phyloP scores from a whole-genome alignment of 2,888 invertebrate species.

The Ganaspis brasiliensis region DNA sequence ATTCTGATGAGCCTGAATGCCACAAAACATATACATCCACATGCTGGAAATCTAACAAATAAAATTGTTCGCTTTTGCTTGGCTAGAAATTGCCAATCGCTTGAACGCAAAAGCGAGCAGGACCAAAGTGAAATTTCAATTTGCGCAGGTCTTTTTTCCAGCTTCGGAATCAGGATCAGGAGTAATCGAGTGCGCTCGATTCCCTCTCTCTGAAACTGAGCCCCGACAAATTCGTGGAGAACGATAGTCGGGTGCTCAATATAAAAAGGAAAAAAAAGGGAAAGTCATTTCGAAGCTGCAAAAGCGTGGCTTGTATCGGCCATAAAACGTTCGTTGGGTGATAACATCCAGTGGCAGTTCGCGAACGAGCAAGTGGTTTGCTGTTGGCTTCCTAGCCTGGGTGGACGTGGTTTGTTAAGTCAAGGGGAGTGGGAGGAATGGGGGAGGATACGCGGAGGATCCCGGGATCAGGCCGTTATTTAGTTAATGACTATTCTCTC shows the following conservation, averaged over 20 bases:
- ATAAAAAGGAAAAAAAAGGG: constrained; percentile 59
- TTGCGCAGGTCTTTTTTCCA: constrained; percentile 22
- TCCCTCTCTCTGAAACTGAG: constrained; percentile 10
- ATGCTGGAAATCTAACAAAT: constrained; percentile 22
- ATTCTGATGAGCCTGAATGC: not conserved
- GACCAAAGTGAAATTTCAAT: constrained; percentile 38
- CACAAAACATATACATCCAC: not conserved
- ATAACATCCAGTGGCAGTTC: constrained; percentile 73
- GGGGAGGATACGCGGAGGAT: constrained; percentile 48
- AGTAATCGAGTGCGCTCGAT: constrained; percentile 36
- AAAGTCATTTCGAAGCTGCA: constrained; percentile 66
- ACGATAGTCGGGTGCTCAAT: constrained; percentile 66
- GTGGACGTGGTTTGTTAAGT: constrained; percentile 64
- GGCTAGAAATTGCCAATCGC: constrained; percentile 37
- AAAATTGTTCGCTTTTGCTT: constrained; percentile 29
- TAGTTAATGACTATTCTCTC: constrained; percentile 81
- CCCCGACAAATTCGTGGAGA: constrained; percentile 29
- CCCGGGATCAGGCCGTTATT: constrained; percentile 77
- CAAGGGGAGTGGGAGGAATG: constrained; percentile 47
- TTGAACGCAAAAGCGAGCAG: constrained; percentile 23
- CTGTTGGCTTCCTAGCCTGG: constrained; percentile 45
- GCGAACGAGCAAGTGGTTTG: constrained; percentile 62
- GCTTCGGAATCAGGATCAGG: constrained; percentile 36
- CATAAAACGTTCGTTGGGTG: constrained; percentile 73
- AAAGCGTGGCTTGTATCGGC: constrained; percentile 71